These are phyloP conservation scores for Nylanderia fulva DNA, from an alignment of 1,140 invertebrate genomes.

Conservation along the genomic window DNA sequence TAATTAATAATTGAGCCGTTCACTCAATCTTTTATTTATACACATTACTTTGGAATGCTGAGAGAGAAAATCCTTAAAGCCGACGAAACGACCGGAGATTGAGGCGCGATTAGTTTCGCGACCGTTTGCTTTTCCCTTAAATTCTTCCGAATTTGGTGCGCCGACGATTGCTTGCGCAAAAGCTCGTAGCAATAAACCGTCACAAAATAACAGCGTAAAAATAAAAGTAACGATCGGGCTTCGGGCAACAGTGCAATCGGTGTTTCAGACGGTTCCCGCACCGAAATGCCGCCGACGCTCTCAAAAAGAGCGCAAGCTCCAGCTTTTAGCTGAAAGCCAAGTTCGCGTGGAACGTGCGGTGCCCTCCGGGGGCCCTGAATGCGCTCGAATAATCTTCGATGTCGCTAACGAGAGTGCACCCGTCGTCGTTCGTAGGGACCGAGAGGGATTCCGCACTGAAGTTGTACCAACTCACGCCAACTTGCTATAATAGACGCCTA, in stretches of 20 bases:
- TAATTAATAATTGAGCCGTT: background rate
- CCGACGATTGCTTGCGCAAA: constrained; percentile 20
- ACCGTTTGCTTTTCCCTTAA: constrained; percentile 33
- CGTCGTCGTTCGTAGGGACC: constrained; percentile 15
- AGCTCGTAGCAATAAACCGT: constrained; percentile 46
- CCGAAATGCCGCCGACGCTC: background rate
- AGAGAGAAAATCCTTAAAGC: background rate
- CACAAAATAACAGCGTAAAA: constrained; percentile 59
- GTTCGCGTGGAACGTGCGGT: constrained; percentile 36
- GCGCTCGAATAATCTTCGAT: constrained; percentile 58
- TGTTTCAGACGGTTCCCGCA: constrained; percentile 48
- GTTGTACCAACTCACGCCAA: constrained; percentile 58
- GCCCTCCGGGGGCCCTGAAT: constrained; percentile 24
- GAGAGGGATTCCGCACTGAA: constrained; percentile 31
- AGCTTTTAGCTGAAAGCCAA: constrained; percentile 36
- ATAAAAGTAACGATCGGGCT: constrained; percentile 54
- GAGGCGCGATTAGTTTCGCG: constrained; percentile 23
- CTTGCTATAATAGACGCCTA: constrained; percentile 64
- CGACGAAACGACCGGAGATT: background rate
- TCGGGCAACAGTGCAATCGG: constrained; percentile 33
- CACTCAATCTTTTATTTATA: background rate
- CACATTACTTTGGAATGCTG: background rate
- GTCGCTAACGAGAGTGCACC: constrained; percentile 56
- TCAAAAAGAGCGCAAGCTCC: constrained; percentile 47
- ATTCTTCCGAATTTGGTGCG: constrained; percentile 37